Evolutionary conservation across 2,113 vertebrate species (phyloP).

Genomic region (Bungarus multicinctus): DNA sequence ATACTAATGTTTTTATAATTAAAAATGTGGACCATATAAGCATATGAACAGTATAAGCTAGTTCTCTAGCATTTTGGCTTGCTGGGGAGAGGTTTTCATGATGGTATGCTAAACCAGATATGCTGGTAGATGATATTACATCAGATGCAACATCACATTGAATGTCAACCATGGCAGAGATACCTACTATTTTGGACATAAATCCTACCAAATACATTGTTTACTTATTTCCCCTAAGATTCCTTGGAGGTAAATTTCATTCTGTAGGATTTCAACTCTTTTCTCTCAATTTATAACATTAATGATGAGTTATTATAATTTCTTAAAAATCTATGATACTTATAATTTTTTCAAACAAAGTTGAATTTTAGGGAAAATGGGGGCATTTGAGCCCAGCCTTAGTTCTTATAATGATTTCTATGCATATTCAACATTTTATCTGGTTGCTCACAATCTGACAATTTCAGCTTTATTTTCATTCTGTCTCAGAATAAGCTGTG

Average conservation of each 20-base stretch:
- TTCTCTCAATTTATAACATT: neutral
- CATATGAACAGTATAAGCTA: neutral
- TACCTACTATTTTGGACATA: neutral
- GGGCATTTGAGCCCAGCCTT: neutral
- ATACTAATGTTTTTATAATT: neutral
- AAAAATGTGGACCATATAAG: neutral
- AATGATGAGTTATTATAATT: neutral
- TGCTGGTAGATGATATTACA: neutral
- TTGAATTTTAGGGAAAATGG: neutral
- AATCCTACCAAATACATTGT: neutral
- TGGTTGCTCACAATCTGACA: neutral
- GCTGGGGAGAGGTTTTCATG: neutral
- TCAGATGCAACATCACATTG: neutral
- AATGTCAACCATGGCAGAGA: neutral
- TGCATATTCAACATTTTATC: neutral
- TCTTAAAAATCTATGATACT: neutral
- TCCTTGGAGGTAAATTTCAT: neutral
- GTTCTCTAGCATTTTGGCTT: neutral
- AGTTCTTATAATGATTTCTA: neutral
- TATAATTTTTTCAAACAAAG: neutral
- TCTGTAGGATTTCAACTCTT: neutral
- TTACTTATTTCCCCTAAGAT: neutral
- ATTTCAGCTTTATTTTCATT: conserved; percentile 12
- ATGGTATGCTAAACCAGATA: neutral
- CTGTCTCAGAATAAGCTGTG: neutral